Evolutionary conservation across 2,797 vertebrate species (phyloP).

Genomic region (Nasua narica): DNA sequence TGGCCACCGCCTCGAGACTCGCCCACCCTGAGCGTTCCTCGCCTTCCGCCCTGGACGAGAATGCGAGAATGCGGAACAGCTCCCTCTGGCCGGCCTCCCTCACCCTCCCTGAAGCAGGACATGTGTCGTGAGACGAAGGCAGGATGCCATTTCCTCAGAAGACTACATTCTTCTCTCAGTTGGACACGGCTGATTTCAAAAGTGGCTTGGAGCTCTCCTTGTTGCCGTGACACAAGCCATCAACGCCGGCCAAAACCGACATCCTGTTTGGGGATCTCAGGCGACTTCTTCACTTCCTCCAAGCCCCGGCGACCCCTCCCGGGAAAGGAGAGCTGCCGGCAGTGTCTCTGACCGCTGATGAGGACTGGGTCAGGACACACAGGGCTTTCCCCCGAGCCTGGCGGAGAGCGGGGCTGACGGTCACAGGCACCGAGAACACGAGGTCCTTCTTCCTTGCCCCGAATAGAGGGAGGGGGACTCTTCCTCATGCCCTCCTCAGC

Average conservation of each 20-base stretch:
- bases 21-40: fast-evolving
- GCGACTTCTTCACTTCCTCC: too few species aligned
- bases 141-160: neutral
- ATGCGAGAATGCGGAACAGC: fast-evolving
- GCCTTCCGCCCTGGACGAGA: neutral
- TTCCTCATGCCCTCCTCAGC: neutral
- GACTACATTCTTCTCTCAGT: neutral
- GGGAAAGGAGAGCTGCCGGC: neutral
- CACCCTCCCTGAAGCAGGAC: neutral
- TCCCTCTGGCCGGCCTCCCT: neutral
- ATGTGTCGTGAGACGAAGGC: neutral
- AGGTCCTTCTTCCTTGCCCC: neutral
- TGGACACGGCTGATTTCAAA: neutral
- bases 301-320: too few species aligned
- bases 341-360: too few species aligned
- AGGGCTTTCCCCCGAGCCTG: neutral
- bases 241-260: neutral
- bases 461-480: neutral
- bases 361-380: neutral
- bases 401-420: fast-evolving
- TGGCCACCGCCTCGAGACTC: neutral
- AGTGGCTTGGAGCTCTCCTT: neutral
- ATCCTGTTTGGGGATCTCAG: neutral
- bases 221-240: neutral
- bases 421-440: fast-evolving